phyloP scores from a whole-genome alignment of 2,113 vertebrate species.

The Gnathonemus longibarbis region DNA sequence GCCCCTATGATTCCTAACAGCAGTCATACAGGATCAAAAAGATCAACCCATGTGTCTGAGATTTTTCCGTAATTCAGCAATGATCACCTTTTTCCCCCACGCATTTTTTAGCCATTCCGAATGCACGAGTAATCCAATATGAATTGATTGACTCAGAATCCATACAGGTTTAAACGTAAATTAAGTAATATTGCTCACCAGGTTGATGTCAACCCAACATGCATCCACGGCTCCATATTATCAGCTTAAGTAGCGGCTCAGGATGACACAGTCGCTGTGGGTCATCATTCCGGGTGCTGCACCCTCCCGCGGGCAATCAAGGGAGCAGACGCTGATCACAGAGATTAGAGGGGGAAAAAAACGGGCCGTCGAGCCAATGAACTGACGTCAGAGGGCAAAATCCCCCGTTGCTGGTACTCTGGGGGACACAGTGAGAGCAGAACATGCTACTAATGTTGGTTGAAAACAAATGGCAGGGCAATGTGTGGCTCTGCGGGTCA shows the following conservation, averaged over 20 bases:
- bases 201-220: neutral
- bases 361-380: neutral
- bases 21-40: neutral
- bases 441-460: neutral
- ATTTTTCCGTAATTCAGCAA: neutral
- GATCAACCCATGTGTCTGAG: neutral
- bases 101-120: neutral
- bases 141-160: neutral
- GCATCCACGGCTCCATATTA: neutral
- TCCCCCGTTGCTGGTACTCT: neutral
- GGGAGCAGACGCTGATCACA: neutral
- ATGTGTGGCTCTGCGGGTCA: neutral
- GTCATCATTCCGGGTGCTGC: neutral
- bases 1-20: neutral
- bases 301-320: neutral
- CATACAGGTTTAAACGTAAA: neutral
- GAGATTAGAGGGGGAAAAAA: neutral
- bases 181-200: neutral
- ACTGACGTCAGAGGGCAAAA: neutral
- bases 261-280: neutral
- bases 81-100: neutral
- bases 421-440: neutral
- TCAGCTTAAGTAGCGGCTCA: neutral
- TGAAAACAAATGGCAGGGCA: neutral
- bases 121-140: neutral